Evolutionary conservation across 1,140 invertebrate species (phyloP).

Genomic region (Alviniconcha marisindica): DNA sequence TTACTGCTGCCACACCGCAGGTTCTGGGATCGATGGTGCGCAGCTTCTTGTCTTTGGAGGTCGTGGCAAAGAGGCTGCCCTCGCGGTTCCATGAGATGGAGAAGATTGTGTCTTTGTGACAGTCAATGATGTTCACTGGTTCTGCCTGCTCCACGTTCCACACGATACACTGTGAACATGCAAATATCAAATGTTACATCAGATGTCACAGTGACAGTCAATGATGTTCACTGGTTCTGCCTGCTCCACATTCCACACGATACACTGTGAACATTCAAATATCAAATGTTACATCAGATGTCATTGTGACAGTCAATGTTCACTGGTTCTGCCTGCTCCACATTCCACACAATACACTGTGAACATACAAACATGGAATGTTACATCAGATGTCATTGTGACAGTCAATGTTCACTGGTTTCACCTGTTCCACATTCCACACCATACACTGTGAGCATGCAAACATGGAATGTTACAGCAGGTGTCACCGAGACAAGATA

Average conservation of each 20-base stretch:
- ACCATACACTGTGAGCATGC: not conserved
- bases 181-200: not conserved
- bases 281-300: conserved; percentile 82
- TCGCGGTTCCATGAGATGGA: conserved; percentile 94
- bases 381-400: conserved; percentile 94
- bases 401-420: conserved; percentile 90
- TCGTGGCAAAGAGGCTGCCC: conserved; percentile 92
- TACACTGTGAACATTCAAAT: not conserved
- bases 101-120: conserved; percentile 93
- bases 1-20: conserved; percentile 88
- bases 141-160: conserved; percentile 97
- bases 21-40: conserved; percentile 92
- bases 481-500: conserved; percentile 93
- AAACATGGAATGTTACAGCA: no score
- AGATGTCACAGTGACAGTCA: conserved; percentile 90
- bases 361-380: conserved; percentile 76
- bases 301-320: conserved; percentile 92
- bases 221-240: conserved; percentile 92
- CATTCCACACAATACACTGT: conserved; percentile 6
- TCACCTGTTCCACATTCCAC: conserved; percentile 87
- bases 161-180: conserved; percentile 70
- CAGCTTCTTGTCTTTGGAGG: conserved; percentile 94
- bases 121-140: conserved; percentile 90
- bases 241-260: conserved; percentile 93
- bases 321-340: conserved; percentile 85